Conservation (phyloP, 2,888 invertebrate genomes). For the Euzophera pinguis region DNA sequence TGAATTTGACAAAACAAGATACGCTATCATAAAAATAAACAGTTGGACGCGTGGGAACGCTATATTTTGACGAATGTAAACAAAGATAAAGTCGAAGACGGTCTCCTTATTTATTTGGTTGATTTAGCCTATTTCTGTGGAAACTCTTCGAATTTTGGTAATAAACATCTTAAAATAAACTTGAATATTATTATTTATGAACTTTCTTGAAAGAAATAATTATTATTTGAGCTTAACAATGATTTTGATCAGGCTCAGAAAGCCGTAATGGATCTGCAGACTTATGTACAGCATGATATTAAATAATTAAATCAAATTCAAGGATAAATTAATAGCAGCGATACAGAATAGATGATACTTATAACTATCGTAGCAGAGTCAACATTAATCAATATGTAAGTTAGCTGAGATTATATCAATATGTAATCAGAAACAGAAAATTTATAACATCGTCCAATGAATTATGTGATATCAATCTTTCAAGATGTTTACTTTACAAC, state of each 20-base stretch:
- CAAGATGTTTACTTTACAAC: constrained; percentile 28
- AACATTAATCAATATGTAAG: no score
- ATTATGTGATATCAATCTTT: constrained; percentile 17
- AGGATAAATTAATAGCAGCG: no score
- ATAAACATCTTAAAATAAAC: background rate
- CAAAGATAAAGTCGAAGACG: constrained; percentile 13
- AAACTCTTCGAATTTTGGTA: background rate
- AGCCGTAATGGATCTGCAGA: no score
- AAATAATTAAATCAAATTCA: no score
- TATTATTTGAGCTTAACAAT: no score
- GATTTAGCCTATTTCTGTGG: constrained; percentile 11
- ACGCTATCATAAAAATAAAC: constrained; percentile 18
- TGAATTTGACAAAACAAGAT: constrained; percentile 17
- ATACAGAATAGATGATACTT: no score
- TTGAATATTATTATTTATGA: no score
- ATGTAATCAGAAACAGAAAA: background rate
- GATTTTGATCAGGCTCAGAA: no score
- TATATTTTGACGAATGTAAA: constrained; percentile 28
- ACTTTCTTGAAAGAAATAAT: no score
- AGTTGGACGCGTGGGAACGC: constrained; percentile 28
- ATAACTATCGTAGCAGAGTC: no score
- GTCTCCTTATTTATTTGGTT: constrained; percentile 24
- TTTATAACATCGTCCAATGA: constrained; percentile 9
- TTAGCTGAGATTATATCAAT: no score
- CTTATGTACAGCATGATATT: no score